phyloP scores from a whole-genome alignment of 2,113 vertebrate species.

The Oncorhynchus gorbuscha region DNA sequence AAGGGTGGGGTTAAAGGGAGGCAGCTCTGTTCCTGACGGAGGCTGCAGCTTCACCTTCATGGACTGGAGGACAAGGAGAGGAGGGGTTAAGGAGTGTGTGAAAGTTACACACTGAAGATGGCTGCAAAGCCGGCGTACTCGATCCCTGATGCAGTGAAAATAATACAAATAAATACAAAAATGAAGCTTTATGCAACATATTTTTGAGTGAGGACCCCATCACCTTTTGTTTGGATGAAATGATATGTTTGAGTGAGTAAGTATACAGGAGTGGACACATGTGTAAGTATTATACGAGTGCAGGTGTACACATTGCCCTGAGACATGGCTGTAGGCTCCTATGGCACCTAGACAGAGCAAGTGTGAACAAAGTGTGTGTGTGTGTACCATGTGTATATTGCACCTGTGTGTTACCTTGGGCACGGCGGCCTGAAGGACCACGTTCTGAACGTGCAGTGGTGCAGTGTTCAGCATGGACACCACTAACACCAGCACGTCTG shows the following conservation, averaged over 20 bases:
- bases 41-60: slow-evolving; percentile 96
- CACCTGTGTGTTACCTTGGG: slow-evolving; percentile 81
- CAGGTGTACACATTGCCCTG: too few species aligned
- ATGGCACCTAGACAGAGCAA: too few species aligned
- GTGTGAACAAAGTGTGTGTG: not conserved
- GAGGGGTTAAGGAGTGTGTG: not conserved
- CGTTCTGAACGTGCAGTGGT: slow-evolving; percentile 79
- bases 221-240: too few species aligned
- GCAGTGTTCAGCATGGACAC: slow-evolving; percentile 94
- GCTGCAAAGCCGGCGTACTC: too few species aligned
- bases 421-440: slow-evolving; percentile 90
- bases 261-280: too few species aligned
- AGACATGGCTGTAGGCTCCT: too few species aligned
- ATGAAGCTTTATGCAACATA: too few species aligned
- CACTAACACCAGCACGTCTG: slow-evolving; percentile 89
- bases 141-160: too few species aligned
- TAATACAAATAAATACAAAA: too few species aligned
- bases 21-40: slow-evolving; percentile 88
- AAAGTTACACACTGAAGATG: not conserved
- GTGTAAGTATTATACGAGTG: too few species aligned
- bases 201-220: too few species aligned
- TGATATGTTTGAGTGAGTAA: too few species aligned
- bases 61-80: slow-evolving; percentile 63
- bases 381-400: not conserved
- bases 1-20: slow-evolving; percentile 88